These are phyloP conservation scores for Petrolisthes manimaculis DNA, from an alignment of 2,888 invertebrate genomes.

Conservation along the genomic window DNA sequence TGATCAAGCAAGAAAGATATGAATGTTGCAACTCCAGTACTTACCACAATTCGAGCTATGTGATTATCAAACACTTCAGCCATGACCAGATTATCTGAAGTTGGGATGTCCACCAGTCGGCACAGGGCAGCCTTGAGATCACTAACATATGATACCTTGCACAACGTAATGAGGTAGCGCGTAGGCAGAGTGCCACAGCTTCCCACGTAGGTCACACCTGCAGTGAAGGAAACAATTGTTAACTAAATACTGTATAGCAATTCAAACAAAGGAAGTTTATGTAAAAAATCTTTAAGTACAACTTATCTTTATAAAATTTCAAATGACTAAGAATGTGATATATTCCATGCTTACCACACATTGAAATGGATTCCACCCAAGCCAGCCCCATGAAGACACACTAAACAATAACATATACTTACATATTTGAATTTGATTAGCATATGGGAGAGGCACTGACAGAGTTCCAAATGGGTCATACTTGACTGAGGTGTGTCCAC, in stretches of 20 bases:
- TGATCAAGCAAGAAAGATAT: too few relatives aligned
- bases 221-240: neutral
- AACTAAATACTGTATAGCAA: too few relatives aligned
- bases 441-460: constrained; percentile 77
- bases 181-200: constrained; percentile 48
- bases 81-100: constrained; percentile 70
- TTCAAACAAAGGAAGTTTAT: too few relatives aligned
- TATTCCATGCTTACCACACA: too few relatives aligned
- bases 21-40: neutral
- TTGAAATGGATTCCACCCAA: too few relatives aligned
- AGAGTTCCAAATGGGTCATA: constrained; percentile 79
- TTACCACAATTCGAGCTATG: constrained; percentile 75
- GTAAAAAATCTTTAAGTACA: too few relatives aligned
- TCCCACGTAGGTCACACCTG: constrained; percentile 61
- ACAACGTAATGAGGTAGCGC: constrained; percentile 71
- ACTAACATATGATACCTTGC: constrained; percentile 74
- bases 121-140: constrained; percentile 74
- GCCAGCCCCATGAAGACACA: too few relatives aligned
- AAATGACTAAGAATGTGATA: neutral
- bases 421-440: constrained; percentile 75
- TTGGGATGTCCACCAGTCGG: constrained; percentile 70
- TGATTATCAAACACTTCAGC: constrained; percentile 76
- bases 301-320: too few relatives aligned
- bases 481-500: constrained; percentile 76
- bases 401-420: constrained; percentile 19